phyloP scores from a whole-genome alignment of 2,113 vertebrate species.

The Danionella cerebrum region DNA sequence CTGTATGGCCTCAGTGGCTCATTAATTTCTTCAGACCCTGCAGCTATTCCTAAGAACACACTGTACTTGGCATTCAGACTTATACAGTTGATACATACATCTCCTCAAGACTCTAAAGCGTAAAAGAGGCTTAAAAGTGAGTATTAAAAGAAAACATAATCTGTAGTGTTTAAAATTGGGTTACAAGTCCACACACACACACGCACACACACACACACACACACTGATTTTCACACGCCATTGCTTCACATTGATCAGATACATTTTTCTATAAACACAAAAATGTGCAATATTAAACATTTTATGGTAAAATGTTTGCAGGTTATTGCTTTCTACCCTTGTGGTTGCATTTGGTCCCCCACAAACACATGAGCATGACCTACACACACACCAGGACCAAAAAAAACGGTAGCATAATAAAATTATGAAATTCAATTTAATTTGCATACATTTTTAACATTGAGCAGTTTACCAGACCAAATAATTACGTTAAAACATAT shows the following conservation, averaged over 20 bases:
- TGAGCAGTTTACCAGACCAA: too few species aligned
- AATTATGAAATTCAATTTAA: too few species aligned
- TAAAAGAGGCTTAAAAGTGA: too few species aligned
- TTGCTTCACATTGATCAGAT: neutral
- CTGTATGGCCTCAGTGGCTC: neutral
- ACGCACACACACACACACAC: neutral
- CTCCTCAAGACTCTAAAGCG: too few species aligned
- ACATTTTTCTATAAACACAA: too few species aligned
- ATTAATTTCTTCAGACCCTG: neutral
- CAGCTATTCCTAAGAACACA: neutral
- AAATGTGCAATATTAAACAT: too few species aligned
- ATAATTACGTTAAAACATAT: too few species aligned
- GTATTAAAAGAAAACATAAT: too few species aligned
- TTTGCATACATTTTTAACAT: too few species aligned
- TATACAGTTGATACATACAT: neutral
- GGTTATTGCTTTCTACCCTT: neutral
- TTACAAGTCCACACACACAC: neutral
- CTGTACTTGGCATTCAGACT: neutral
- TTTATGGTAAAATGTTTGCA: neutral
- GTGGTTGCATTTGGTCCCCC: neutral
- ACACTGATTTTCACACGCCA: neutral
- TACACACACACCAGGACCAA: neutral
- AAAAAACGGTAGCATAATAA: too few species aligned
- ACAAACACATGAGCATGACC: neutral
- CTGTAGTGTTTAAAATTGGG: neutral